Evolutionary conservation across 2,113 vertebrate genomes (phyloP).

Genomic region (Pygoscelis antarcticus): DNA sequence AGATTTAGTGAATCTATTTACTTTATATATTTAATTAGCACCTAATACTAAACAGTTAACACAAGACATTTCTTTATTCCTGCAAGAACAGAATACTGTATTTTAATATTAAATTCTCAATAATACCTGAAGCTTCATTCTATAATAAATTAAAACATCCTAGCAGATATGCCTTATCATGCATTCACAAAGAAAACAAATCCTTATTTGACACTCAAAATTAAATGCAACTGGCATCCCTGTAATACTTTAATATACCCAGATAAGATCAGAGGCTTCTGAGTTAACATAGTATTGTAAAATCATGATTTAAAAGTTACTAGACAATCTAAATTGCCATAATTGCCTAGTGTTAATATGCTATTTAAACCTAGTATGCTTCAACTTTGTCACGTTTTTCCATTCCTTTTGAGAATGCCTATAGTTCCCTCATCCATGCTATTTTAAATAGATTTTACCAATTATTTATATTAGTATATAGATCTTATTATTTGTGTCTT

Average conservation of each 20-base stretch:
- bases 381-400: neutral
- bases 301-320: neutral
- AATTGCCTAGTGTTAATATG: neutral
- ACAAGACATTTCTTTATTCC: neutral
- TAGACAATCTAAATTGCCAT: neutral
- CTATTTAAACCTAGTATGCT: neutral
- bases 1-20: neutral
- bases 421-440: neutral
- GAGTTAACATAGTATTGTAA: neutral
- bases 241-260: neutral
- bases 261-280: neutral
- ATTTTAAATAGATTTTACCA: neutral
- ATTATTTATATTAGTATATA: neutral
- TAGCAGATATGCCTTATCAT: neutral
- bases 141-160: neutral
- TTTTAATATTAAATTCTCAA: neutral
- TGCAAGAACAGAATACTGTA: neutral
- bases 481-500: neutral
- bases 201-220: neutral
- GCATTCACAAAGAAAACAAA: neutral
- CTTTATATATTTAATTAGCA: neutral
- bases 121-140: neutral
- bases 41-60: neutral
- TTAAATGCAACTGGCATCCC: neutral
- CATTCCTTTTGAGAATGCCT: neutral